Percentiles rank a stretch among this genome's conserved stretches.
Conservation (phyloP, 2,888 invertebrate genomes). For the Euplagia quadripunctaria region DNA sequence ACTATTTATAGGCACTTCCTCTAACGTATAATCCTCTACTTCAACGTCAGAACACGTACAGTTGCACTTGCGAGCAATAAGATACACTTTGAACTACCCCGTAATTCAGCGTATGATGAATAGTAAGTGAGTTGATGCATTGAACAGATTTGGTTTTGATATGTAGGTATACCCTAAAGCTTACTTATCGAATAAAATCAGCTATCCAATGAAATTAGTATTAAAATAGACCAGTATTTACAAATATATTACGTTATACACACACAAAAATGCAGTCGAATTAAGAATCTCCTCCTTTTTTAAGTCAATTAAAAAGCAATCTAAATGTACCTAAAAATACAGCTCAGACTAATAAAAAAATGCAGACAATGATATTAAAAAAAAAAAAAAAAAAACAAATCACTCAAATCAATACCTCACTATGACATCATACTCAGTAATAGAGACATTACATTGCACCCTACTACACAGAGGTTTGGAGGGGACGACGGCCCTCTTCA, state of each 20-base stretch:
- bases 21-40: constrained; percentile 1
- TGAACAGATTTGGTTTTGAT: not conserved
- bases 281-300: not conserved
- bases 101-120: not conserved
- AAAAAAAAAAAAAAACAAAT: constrained; percentile 35
- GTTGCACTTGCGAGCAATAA: not conserved
- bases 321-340: no score
- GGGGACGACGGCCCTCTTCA: constrained; percentile 39
- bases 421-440: constrained; percentile 46
- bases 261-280: not conserved
- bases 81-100: not conserved
- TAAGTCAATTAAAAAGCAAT: no score
- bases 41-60: constrained; percentile 6
- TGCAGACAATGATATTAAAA: not conserved
- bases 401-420: constrained; percentile 56
- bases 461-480: constrained; percentile 27
- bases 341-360: not conserved
- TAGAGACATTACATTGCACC: constrained; percentile 60
- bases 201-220: not conserved
- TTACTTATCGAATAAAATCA: not conserved
- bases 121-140: not conserved
- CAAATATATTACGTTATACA: no score
- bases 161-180: not conserved
- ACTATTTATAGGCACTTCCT: constrained; percentile 8
- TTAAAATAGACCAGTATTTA: no score